Base-by-base conservation (phyloP, 2,113 vertebrate species). In the Clarias macrocephalus region DNA sequence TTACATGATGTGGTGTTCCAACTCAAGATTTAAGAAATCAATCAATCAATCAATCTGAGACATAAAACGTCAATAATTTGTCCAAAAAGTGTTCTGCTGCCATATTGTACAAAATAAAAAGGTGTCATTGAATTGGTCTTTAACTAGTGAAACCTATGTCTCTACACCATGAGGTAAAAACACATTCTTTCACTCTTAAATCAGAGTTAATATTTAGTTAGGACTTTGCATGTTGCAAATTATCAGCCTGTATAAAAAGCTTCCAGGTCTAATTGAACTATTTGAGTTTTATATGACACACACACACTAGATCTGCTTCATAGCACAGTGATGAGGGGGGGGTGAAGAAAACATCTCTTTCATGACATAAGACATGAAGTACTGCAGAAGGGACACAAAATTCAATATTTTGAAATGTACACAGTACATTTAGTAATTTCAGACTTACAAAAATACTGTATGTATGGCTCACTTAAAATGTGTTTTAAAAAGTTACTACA, bases 381-480 rank as follows among this genome's bases (percentile, higher is more conserved):
- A 81, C 84, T 76, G 76, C 68, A 89, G 84, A 89, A 88, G 90
- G 84, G 82, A 87, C 75, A 60, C 62, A 86, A 72, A 75, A 82
- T 76, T 73, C 72, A 81, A 88, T 30, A 59, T 92, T 94, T 92
- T 94, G 87, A 91, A 91, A 94, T 93, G 92, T 91, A 89, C 93
- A 94, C 75, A 84, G 90, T 93, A 93, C 91, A 91, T 88, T 93
- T 92, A 90, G 76, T 87, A 56, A 83, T 80, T 88, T 91, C 33
- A 88, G 70, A 89, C 87, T 93, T 95, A 95, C 91, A 95, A 95
- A 95, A 94, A 95, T 94, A 95, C 92, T 94, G 93, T 94, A 94
- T 91, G 88, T 88, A 72, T 91, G 92, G 94, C 93, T 91, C 92
- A 94, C 92, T 91, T 90, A 93, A 93, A 91, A 91, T 60, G 92